A percentile compares a stretch with the other conserved stretches of the same genome.
Conservation (phyloP, 2,888 invertebrate genomes). For the Agonopterix subpropinquella region DNA sequence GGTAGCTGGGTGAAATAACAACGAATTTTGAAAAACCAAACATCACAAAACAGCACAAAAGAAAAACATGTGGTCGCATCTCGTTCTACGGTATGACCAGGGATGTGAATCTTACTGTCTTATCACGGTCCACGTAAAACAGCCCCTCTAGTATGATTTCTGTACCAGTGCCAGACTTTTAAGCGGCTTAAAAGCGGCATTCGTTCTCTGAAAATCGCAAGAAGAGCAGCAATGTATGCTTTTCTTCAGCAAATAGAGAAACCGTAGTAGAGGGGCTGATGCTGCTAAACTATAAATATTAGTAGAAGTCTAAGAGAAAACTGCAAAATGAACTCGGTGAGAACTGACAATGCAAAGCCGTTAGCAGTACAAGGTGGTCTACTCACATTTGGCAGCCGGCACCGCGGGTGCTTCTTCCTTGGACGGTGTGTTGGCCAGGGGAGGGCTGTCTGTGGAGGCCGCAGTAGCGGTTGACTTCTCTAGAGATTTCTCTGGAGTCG, state of each 20-base stretch:
- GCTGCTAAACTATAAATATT: conserved; percentile 54
- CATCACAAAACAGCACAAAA: conserved; percentile 51
- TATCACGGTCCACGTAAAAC: conserved; percentile 37
- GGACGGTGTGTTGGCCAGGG: conserved; percentile 58
- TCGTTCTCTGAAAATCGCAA: too few relatives aligned
- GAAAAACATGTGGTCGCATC: conserved; percentile 43
- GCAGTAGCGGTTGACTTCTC: conserved; percentile 8
- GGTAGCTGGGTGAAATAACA: conserved; percentile 76
- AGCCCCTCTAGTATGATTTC: background rate
- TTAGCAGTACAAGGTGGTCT: conserved; percentile 29
- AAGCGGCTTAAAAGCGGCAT: too few relatives aligned
- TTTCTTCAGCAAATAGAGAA: background rate
- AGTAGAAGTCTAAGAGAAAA: conserved; percentile 60
- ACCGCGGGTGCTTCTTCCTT: conserved; percentile 47
- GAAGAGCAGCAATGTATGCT: background rate
- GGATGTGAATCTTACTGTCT: conserved; percentile 10
- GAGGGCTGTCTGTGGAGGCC: conserved; percentile 51
- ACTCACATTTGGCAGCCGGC: conserved; percentile 65
- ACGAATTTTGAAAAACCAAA: conserved; percentile 72
- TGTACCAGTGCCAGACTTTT: too few relatives aligned
- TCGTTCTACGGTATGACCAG: conserved; percentile 31
- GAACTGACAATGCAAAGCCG: conserved; percentile 65
- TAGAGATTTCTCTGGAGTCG: conserved; percentile 22
- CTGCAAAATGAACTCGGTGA: conserved; percentile 70
- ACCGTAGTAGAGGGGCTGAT: conserved; percentile 14